Evolutionary conservation across 1,140 invertebrate genomes (phyloP), one percentile per base, ranked within the genome.

Genomic region (Pogonomyrmex barbatus): DNA sequence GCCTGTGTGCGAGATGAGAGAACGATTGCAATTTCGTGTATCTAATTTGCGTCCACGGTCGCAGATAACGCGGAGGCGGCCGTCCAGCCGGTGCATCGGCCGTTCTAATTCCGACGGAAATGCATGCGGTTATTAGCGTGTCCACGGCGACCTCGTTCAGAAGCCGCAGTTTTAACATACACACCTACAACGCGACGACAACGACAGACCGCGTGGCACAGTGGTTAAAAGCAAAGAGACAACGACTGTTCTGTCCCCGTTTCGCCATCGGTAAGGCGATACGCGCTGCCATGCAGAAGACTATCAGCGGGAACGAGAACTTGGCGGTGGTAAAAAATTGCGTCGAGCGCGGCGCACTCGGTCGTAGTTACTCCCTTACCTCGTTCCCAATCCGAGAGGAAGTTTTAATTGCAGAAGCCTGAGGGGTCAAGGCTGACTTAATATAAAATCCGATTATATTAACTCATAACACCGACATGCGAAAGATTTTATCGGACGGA

Each of bases 61-160:
- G 86, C 81, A 87, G 86, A 87, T 90, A 90, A 90, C 81, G 79
- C 33, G 42, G 77, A 68, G 50, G 42, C 77, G 30, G 68, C 60
- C 39, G 47, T 79, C 73, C 17, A 5, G 33, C 30, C 47, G 70
- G 17, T 52, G 30, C 42, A 30, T 30, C 56, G 30, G 50, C 47
- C 62, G 78, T 81, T 70, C 52, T 39, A 81, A 81, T 81, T 81
- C 52, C 65, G 47, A 73, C 54, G 68, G 79, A 83, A 83, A 83
- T 45, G 30, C 42, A 60, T 30, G 54, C 30, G 79, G 33, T 83
- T 75, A 83, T 83, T 83, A 83, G 54, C 56, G 79, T 36, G 67
- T 54, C 50, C 63, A 39, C 63, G 63, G 24, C 36, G 78, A 71
- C 78, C 79, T 36, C 54, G 68, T 83, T 83, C 17, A 58, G 47